Percentiles rank a stretch among this genome's conserved stretches.
These are phyloP conservation scores for Zaprionus tsacasi DNA, from an alignment of 1,140 invertebrate genomes.

Conservation along the genomic window DNA sequence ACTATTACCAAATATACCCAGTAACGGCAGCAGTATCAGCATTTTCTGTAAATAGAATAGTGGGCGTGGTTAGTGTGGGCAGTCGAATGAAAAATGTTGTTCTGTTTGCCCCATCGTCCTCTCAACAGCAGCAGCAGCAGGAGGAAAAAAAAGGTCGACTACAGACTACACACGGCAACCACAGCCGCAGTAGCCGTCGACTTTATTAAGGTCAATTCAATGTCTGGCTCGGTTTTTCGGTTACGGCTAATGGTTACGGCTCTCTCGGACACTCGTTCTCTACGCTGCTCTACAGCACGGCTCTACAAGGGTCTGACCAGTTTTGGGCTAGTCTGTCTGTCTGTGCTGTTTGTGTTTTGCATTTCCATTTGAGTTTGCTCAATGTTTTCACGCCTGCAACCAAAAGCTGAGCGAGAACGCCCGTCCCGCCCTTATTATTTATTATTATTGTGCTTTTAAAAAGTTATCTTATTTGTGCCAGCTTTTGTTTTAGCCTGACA, in stretches of 20 bases:
- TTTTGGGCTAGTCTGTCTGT: background rate
- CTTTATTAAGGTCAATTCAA: constrained; percentile 82
- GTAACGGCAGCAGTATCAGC: constrained; percentile 80
- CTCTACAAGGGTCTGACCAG: background rate
- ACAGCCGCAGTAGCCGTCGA: constrained; percentile 52
- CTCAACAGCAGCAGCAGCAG: background rate
- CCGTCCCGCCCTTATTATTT: constrained; percentile 61
- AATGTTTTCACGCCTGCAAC: constrained; percentile 55
- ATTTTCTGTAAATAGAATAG: constrained; percentile 66
- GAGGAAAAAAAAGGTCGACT: constrained; percentile 48
- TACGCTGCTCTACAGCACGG: constrained; percentile 32
- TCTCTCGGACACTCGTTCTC: constrained; percentile 22
- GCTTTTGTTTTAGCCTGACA: constrained; percentile 28
- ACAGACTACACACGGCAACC: constrained; percentile 17
- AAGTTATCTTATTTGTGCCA: constrained; percentile 34
- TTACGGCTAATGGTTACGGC: constrained; percentile 70
- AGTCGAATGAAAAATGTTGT: constrained; percentile 44
- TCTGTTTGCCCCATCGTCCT: background rate
- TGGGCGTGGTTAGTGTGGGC: constrained; percentile 44
- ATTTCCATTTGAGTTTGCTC: constrained; percentile 46
- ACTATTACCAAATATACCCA: constrained; percentile 76
- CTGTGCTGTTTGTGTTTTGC: constrained; percentile 45
- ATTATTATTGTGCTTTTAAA: constrained; percentile 53
- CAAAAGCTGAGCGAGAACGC: constrained; percentile 9
- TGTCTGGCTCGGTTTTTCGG: constrained; percentile 68